These are phyloP conservation scores for Junonia oenone DNA, from an alignment of 2,888 invertebrate species.

Conservation along the genomic window DNA sequence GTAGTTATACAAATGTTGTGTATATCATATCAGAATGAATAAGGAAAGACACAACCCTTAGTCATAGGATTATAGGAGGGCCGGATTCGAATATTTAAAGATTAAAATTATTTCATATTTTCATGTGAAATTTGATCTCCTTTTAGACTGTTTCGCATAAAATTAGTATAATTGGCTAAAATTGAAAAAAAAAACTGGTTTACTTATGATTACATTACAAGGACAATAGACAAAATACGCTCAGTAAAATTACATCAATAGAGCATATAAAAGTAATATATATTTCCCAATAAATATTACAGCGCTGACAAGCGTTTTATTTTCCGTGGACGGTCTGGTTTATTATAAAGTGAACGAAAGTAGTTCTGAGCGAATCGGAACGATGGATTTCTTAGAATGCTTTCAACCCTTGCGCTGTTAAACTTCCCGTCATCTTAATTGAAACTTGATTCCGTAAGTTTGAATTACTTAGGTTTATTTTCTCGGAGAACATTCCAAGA, in stretches of 20 bases:
- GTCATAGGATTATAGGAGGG: no score
- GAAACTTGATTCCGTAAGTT: slow-evolving; percentile 30
- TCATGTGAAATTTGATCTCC: no score
- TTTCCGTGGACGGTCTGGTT: background rate
- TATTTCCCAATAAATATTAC: background rate
- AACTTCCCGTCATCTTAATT: slow-evolving; percentile 34
- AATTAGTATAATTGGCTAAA: no score
- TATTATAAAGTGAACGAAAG: slow-evolving; percentile 37
- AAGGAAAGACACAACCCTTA: no score
- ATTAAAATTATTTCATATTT: no score
- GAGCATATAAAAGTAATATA: background rate
- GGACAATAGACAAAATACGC: no score
- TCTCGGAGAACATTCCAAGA: background rate
- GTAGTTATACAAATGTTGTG: no score
- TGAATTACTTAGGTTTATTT: slow-evolving; percentile 12
- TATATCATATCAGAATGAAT: no score
- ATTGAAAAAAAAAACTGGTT: no score
- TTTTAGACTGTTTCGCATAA: no score
- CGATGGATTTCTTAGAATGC: slow-evolving; percentile 39
- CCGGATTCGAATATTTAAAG: no score
- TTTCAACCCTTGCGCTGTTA: slow-evolving; percentile 39
- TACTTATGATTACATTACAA: no score
- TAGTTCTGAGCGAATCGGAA: slow-evolving; percentile 31
- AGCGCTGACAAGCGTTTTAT: background rate
- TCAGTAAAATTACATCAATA: background rate